phyloP scores from a whole-genome alignment of 92 coral and sea anemone genomes.

The Porites lobata region DNA sequence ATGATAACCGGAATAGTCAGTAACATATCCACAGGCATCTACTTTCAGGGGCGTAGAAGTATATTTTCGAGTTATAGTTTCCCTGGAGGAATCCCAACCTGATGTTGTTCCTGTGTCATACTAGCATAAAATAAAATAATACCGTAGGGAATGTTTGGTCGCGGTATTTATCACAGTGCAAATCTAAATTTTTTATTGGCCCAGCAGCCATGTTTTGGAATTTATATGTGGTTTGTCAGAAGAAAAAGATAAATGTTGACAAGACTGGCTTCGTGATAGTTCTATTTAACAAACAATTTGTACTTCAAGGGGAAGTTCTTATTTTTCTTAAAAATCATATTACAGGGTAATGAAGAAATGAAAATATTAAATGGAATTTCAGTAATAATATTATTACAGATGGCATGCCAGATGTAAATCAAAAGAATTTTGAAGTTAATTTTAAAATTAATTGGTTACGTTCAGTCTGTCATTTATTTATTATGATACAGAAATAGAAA shows the following conservation, averaged over 20 bases:
- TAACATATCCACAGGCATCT: too few species aligned
- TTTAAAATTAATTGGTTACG: background rate
- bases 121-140: too few species aligned
- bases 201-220: background rate
- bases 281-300: background rate
- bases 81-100: too few species aligned
- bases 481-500: background rate
- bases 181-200: background rate
- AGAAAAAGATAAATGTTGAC: background rate
- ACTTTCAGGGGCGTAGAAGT: too few species aligned
- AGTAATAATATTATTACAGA: background rate
- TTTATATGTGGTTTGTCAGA: slow-evolving; percentile 1
- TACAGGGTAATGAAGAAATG: background rate
- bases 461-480: slow-evolving; percentile 2
- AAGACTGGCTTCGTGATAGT: background rate
- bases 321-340: background rate
- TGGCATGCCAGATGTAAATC: background rate
- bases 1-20: slow-evolving; percentile 3
- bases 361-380: background rate
- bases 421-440: background rate
- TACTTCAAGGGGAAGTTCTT: background rate
- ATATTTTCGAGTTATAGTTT: too few species aligned
- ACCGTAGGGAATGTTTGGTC: too few species aligned
- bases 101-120: too few species aligned
- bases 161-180: too few species aligned